Evolutionary conservation across 2,113 vertebrate species (phyloP).

Genomic region (Cricetomys ansorgei): DNA sequence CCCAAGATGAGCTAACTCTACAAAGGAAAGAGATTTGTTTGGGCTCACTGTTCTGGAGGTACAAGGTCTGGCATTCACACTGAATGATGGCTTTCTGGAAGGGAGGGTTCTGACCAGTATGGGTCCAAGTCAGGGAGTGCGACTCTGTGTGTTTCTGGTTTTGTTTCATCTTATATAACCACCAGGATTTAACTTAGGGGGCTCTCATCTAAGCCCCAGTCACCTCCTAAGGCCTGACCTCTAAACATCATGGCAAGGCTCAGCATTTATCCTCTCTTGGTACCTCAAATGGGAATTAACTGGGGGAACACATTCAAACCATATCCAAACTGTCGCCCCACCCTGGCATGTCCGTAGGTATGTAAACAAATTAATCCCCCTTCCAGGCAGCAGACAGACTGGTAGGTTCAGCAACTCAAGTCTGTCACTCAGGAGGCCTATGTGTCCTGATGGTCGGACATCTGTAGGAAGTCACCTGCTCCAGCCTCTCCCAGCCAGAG

Average conservation of each 20-base stretch:
- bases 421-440: not conserved
- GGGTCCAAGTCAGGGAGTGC: not conserved
- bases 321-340: not conserved
- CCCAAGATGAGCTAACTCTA: not conserved
- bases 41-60: not conserved
- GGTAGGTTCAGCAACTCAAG: rapidly evolving
- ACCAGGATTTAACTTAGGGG: not conserved
- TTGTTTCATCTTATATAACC: not conserved
- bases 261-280: not conserved
- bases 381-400: not conserved
- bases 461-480: not conserved
- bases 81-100: not conserved
- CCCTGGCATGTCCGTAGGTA: not conserved
- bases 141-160: not conserved
- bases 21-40: not conserved
- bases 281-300: not conserved
- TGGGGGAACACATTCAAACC: not conserved
- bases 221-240: not conserved
- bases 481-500: not conserved
- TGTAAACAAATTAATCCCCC: not conserved
- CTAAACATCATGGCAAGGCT: not conserved
- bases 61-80: not conserved
- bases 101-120: not conserved
- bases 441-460: not conserved
- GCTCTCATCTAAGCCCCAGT: too few species aligned